Evolutionary conservation across 2,113 vertebrate species (phyloP), one percentile per base, ranked within the genome.

Genomic region (Casuarius casuarius): DNA sequence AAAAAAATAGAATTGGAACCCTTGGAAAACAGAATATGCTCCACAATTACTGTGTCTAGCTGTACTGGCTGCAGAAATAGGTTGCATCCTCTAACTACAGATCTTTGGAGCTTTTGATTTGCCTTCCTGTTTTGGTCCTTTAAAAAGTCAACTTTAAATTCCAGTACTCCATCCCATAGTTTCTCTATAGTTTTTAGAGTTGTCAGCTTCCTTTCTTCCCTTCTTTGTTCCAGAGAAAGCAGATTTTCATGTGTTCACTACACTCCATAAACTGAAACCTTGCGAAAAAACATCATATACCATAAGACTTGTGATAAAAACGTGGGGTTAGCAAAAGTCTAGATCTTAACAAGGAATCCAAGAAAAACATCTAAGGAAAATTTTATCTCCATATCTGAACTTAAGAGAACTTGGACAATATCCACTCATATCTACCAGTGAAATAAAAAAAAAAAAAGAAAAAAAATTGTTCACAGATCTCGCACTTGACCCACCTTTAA

Each of bases 11-110:
- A 59, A 33, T 33, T 33, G 31, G 31, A 59, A 33, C 31, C 19
- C 31, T 33, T 33, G 31, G 56, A 59, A 59, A 92, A 91, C 67
- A 97, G 75, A 72, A 94, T 74, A 81, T 89, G 54, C 40, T 97
- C 90, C 94, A 89, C 59, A 95, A 97, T 87, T 86, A 95, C 71
- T 68, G 84, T 63, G 85, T 72, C 88, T 79, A 75, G 91, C 82
- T 31, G 2, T 67, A 70, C 75, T 82, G 71, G 33, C 94, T 96
- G 63, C 9, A 94, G 95, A 97, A 96, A 93, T n/a, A 92, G 90
- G 89, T 86, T 96, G 68, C 25, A 95, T 46, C 68, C 70, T 95
- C 87, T 79, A 48, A 89, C 87, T 92, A 21, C 78, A 66, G 40
- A 35, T 40, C 59, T 87, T 40, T 42, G 46, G 35, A 80, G 71